Base-by-base conservation (phyloP, 2,797 vertebrate genomes). In the Rhinoraja longicauda region DNA sequence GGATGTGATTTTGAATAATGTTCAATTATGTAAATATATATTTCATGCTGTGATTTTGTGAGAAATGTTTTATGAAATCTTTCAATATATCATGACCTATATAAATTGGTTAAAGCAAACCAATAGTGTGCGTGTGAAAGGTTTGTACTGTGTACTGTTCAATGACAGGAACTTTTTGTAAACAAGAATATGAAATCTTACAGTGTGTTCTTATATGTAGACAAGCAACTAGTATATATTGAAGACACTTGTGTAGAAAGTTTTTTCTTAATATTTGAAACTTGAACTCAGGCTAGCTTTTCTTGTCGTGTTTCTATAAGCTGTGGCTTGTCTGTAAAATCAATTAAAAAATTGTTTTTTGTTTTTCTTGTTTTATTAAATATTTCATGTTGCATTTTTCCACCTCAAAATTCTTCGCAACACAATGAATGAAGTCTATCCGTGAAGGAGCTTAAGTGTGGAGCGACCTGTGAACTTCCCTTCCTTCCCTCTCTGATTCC, bases 221-320 rank as follows among this genome's bases (percentile, higher is more conserved):
- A 96, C 96, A 97, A 97, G 97, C 96, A 96, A 98, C 98, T 98
- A 98, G 98, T 97, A 98, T 98, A 97, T 99, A 98, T 98, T 98
- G 98, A 98, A 98, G 98, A 99, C 98, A 98, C 98, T 98, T 92
- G 90, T 98, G 98, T 99, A 99, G 99, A 99, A 99, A 96, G 95
- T 98, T 92, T 99, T 99, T 99, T 99, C 99, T 99, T 98, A 99
- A 99, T 99, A 99, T 99, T 99, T 99, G 99, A 99, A 98, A 99
- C 98, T 97, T 99, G 98, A 98, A 98, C 99, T 99, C 99, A 99
- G 98, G 99, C 99, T 99, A 99, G 98, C 97, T 99, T 99, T 88
- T 98, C 98, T 99, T 98, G 98, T 99, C 96, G 97, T 99, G 99
- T 99, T 98, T 98, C 98, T 98, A 99, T 98, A 97, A 98, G 98